Base-by-base conservation (phyloP, 2,888 invertebrate species). In the Venusia cambrica region DNA sequence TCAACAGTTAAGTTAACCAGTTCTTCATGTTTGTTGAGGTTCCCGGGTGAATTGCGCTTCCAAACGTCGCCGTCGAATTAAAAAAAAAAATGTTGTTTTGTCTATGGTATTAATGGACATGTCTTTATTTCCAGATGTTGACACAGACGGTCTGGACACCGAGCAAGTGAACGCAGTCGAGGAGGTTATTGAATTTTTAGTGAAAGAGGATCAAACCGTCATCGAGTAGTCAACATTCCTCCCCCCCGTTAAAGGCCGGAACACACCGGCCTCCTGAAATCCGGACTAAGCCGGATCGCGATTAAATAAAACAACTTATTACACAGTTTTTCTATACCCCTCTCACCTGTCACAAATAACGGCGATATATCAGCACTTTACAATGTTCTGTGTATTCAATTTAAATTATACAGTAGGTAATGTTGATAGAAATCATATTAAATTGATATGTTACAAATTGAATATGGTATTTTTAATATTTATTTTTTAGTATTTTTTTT, bases 181-280 rank as follows among this genome's bases (percentile, higher is more conserved):
- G 73, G 98, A 98, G 89, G 90, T 94, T 69, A 94, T 98, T 66
- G 98, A 98, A 93, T 97, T 98, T 93, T 95, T 98, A 90, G 92
- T 98, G 74, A 97, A 97, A 90, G 97, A 98, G 89, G 97, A 98
- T 90, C 90, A 91, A 65, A 93, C 92, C 8, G 79, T 92, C 56
- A 88, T 95, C 71, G 95, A 95, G 89, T 94, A 93, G 79, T 84
- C 80, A 61, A 65, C 72, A 83, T 80, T 61, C 45, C 42, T 24
- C 31, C 39, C 26, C 33, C 51, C 61, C 67, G 69, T 71, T 54
- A 31, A 70, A 68, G 77, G 83, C 71, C 76, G 71, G 72, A 48
- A 37, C 45, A 26, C 11, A 47, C 45, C 70, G 76, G 39, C 73
- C 76, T 74, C 73, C 51, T 41, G 48, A n/a, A 44, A 48, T 46